phyloP scores from a whole-genome alignment of 2,888 invertebrate genomes.

The Sisyra terminalis region DNA sequence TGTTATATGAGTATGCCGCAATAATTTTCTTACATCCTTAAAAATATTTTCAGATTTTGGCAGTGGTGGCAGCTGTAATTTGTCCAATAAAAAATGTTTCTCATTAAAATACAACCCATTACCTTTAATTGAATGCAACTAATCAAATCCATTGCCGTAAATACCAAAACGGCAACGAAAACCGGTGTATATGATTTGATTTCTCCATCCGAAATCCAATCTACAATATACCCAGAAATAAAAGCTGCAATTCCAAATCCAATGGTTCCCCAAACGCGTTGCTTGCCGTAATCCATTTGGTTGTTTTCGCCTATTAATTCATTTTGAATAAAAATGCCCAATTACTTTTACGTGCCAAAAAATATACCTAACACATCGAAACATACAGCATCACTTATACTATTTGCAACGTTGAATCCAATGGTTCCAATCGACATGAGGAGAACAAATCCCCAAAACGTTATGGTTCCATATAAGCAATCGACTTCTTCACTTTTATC shows the following conservation, averaged over 20 bases:
- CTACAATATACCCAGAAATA: conserved; percentile 49
- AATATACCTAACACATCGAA: conserved; percentile 66
- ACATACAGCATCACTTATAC: conserved; percentile 78
- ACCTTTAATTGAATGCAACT: conserved; percentile 49
- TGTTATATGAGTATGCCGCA: conserved; percentile 44
- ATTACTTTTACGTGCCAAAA: background rate
- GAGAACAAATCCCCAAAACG: conserved; percentile 59
- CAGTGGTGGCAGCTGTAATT: conserved; percentile 47
- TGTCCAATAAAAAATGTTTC: conserved; percentile 9
- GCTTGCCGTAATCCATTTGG: conserved; percentile 54
- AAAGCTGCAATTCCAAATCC: conserved; percentile 63
- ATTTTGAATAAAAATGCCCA: background rate
- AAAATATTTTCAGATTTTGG: conserved; percentile 50
- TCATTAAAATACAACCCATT: too few relatives aligned
- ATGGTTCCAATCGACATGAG: conserved; percentile 59
- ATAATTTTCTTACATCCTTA: conserved; percentile 41
- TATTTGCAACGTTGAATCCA: conserved; percentile 70
- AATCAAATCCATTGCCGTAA: conserved; percentile 45
- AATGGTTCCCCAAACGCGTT: conserved; percentile 69
- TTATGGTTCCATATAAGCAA: conserved; percentile 37
- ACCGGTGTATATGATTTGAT: conserved; percentile 58
- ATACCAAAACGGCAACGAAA: conserved; percentile 44
- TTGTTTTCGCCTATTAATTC: conserved; percentile 40
- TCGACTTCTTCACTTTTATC: conserved; percentile 17
- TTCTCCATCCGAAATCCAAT: conserved; percentile 39